These are phyloP conservation scores for Heterocephalus glaber DNA, from an alignment of 2,113 vertebrate genomes.

Conservation along the genomic window DNA sequence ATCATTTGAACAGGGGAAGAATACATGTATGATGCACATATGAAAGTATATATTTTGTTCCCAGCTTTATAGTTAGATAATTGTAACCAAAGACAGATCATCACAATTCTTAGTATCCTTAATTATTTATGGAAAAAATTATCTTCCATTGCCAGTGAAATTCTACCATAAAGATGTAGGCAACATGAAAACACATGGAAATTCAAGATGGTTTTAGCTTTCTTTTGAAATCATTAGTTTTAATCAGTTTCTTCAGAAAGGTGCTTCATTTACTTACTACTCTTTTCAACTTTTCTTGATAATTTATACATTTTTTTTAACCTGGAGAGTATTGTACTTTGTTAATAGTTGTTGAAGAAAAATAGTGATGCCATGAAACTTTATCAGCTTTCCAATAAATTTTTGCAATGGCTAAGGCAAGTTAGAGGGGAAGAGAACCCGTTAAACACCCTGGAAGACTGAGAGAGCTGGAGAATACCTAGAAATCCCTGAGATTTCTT, in stretches of 20 bases:
- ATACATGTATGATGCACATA: neutral
- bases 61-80: neutral
- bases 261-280: neutral
- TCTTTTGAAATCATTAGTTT: neutral
- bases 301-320: neutral
- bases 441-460: neutral
- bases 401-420: neutral
- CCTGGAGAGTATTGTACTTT: neutral
- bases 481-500: neutral
- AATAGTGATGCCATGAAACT: neutral
- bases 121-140: neutral
- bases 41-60: neutral
- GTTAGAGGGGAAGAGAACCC: neutral
- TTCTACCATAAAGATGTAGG: neutral
- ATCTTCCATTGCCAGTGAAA: neutral
- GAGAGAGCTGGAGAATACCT: neutral
- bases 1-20: neutral
- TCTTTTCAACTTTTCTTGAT: neutral
- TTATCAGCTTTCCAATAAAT: neutral
- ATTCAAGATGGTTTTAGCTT: neutral
- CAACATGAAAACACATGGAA: neutral
- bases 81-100: neutral
- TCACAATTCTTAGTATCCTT: neutral
- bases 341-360: neutral
- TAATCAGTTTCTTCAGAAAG: neutral